Percentiles rank a stretch among this genome's conserved stretches.
Evolutionary conservation across 1,140 invertebrate genomes (phyloP).

Genomic region (Heliconius melpomene): DNA sequence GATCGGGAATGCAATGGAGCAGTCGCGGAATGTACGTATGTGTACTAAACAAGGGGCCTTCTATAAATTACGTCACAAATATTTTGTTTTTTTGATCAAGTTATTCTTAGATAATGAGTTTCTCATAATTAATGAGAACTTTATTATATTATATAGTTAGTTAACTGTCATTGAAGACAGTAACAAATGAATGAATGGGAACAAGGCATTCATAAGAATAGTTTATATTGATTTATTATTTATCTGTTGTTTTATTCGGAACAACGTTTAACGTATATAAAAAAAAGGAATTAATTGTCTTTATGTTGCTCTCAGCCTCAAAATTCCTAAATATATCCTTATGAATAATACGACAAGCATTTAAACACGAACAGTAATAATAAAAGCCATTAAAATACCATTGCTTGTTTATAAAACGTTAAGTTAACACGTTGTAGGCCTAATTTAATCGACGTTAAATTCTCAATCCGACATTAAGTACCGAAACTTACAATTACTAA

Average conservation of each 20-base stretch:
- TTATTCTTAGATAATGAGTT: not conserved
- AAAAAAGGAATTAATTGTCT: not conserved
- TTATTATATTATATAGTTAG: no score
- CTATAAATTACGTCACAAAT: no score
- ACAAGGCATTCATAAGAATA: no score
- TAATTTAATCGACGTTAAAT: slow-evolving; percentile 13
- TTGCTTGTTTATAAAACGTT: not conserved
- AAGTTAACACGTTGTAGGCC: not conserved
- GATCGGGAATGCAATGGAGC: slow-evolving; percentile 50
- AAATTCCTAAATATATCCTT: not conserved
- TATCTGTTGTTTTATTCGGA: no score
- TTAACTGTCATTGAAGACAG: no score
- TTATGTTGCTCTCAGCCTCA: slow-evolving; percentile 4
- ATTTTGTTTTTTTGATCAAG: not conserved
- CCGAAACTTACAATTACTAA: not conserved
- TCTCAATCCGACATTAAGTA: slow-evolving; percentile 10
- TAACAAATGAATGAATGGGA: no score
- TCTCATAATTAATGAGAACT: not conserved
- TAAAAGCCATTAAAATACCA: not conserved
- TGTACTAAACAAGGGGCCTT: not conserved
- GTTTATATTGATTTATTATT: not conserved
- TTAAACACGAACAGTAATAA: not conserved
- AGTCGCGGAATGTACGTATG: not conserved
- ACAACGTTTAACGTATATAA: not conserved
- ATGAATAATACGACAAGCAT: not conserved